These are phyloP conservation scores for Anoplopoma fimbria DNA, from an alignment of 2,113 vertebrate species.

Conservation along the genomic window DNA sequence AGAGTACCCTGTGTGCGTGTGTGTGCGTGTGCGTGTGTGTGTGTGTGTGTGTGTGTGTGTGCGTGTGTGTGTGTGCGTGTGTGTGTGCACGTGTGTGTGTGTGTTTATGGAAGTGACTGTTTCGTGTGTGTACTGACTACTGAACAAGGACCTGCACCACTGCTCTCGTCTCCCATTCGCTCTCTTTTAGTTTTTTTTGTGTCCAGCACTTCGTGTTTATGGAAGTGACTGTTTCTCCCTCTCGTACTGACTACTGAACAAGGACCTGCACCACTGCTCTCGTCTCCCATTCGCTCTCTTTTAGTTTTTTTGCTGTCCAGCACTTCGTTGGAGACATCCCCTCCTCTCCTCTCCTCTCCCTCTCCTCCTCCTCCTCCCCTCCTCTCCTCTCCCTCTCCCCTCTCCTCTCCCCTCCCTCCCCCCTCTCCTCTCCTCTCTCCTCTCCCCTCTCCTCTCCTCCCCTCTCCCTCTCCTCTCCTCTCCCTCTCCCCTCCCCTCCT, in stretches of 20 bases:
- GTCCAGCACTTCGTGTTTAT: too few species aligned
- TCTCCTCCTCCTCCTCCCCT: slow-evolving; percentile 37
- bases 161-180: slow-evolving; percentile 50
- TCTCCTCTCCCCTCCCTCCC: slow-evolving; percentile 42
- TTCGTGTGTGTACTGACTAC: slow-evolving; percentile 81
- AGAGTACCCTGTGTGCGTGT: slow-evolving; percentile 75
- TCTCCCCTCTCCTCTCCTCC: too few species aligned
- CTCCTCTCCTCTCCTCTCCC: slow-evolving; percentile 42
- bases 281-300: slow-evolving; percentile 42
- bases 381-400: slow-evolving; percentile 40
- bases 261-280: slow-evolving; percentile 73
- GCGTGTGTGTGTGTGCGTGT: slow-evolving; percentile 16
- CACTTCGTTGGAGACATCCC: slow-evolving; percentile 52
- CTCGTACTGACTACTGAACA: slow-evolving; percentile 78
- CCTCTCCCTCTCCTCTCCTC: slow-evolving; percentile 11
- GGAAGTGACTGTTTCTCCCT: slow-evolving; percentile 82
- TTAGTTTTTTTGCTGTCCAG: slow-evolving; percentile 52
- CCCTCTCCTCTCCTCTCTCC: too few species aligned
- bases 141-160: slow-evolving; percentile 77
- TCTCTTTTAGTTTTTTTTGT: slow-evolving; percentile 50
- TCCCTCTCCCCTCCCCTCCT: slow-evolving; percentile 37
- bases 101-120: slow-evolving; percentile 78
- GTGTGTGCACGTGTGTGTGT: slow-evolving; percentile 1
- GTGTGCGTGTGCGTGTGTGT: slow-evolving; percentile 37
- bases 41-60: slow-evolving; percentile 15